These are phyloP conservation scores for Eurytoma adleriae DNA, from an alignment of 2,888 invertebrate genomes.

Conservation along the genomic window DNA sequence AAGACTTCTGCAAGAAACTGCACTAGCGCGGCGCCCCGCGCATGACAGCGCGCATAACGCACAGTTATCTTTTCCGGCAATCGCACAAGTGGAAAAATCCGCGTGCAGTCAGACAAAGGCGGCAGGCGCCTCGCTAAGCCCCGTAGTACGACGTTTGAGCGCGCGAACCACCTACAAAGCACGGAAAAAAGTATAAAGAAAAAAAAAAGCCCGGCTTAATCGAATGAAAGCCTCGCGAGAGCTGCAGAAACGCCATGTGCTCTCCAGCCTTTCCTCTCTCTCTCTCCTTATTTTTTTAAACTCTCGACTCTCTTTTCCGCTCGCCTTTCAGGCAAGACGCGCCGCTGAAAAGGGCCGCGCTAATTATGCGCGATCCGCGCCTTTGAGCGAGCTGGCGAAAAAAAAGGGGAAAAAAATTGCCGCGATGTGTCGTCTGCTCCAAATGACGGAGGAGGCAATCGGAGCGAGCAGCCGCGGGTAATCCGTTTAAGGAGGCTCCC, in stretches of 20 bases:
- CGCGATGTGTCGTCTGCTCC: no score
- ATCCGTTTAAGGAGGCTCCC: no score
- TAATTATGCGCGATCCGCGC: conserved; percentile 38
- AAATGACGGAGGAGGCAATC: background rate
- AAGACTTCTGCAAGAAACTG: background rate
- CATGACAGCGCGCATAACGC: background rate
- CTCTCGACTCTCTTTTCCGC: background rate
- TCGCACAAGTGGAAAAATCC: conserved; percentile 49
- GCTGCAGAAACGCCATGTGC: background rate
- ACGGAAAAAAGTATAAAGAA: background rate
- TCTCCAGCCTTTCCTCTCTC: background rate
- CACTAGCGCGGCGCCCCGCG: background rate
- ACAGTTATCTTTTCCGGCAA: conserved; percentile 3
- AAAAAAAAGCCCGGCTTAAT: background rate
- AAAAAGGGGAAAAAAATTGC: background rate
- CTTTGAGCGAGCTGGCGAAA: background rate
- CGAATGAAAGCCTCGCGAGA: conserved; percentile 3
- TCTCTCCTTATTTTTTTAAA: background rate
- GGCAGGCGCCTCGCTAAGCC: background rate
- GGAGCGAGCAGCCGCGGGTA: background rate
- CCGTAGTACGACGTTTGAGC: background rate
- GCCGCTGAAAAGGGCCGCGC: conserved; percentile 40
- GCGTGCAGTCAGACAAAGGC: conserved; percentile 44
- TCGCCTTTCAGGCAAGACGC: conserved; percentile 31
- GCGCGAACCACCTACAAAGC: background rate